A percentile compares a stretch with the other conserved stretches of the same genome.
Evolutionary conservation across 92 coral and sea anemone species (phyloP).

Genomic region (Bergia sp.): DNA sequence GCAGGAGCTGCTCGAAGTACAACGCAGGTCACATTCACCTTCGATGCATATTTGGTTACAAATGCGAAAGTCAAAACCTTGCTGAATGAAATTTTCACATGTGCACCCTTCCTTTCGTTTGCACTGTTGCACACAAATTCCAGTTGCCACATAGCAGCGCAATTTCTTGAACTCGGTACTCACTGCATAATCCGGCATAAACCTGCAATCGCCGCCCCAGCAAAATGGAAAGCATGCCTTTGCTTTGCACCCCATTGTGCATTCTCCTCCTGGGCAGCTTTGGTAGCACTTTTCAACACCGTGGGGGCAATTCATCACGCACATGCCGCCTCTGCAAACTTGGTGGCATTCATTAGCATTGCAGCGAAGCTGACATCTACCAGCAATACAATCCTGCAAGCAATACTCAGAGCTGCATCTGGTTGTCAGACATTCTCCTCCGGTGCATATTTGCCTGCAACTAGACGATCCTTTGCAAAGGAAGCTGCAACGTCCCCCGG

Average conservation of each 20-base stretch:
- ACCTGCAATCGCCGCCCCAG: conserved; percentile 65
- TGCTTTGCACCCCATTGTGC: conserved; percentile 63
- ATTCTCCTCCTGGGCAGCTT: conserved; percentile 71
- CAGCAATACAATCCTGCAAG: conserved; percentile 65
- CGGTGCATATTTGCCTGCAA: conserved; percentile 64
- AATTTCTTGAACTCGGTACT: conserved; percentile 3
- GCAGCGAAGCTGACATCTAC: conserved; percentile 56
- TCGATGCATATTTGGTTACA: conserved; percentile 61
- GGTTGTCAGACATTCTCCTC: conserved; percentile 59
- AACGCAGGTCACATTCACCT: conserved; percentile 70
- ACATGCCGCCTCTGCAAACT: conserved; percentile 62
- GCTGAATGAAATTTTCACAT: conserved; percentile 42
- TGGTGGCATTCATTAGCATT: conserved; percentile 63
- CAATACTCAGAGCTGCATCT: conserved; percentile 59
- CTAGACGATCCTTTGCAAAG: conserved; percentile 54
- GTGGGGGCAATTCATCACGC: conserved; percentile 53
- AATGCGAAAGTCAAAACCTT: conserved; percentile 49
- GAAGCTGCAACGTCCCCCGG: conserved; percentile 70
- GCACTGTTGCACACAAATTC: conserved; percentile 63
- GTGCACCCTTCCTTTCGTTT: conserved; percentile 59
- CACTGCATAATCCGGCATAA: conserved; percentile 57
- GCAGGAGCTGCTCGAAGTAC: conserved; percentile 59
- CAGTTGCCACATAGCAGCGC: conserved; percentile 40
- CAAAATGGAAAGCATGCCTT: conserved; percentile 68
- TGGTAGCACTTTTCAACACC: conserved; percentile 64